phyloP scores from a whole-genome alignment of 2,113 vertebrate species.

The Scopus umbretta region DNA sequence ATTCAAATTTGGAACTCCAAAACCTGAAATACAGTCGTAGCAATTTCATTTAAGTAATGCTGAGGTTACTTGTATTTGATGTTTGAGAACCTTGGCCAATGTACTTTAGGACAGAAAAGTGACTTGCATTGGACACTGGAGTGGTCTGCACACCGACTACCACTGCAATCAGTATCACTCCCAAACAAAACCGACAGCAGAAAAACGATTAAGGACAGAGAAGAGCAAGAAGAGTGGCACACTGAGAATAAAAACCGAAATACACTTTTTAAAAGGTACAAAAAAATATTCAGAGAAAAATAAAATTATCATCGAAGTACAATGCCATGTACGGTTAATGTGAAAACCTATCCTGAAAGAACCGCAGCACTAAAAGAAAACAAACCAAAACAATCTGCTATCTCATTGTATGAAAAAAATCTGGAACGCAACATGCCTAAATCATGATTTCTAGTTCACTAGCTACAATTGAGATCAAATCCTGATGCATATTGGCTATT shows the following conservation, averaged over 20 bases:
- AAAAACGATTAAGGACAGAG: background rate
- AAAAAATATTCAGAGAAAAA: background rate
- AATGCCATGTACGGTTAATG: background rate
- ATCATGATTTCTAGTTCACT: background rate
- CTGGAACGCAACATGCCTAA: background rate
- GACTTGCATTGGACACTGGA: background rate
- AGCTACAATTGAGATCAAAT: background rate
- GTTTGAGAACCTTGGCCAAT: background rate
- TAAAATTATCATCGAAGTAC: background rate
- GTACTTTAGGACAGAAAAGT: background rate
- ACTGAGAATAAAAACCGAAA: background rate
- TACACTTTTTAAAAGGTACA: background rate
- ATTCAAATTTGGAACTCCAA: background rate
- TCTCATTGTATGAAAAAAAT: background rate
- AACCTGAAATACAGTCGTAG: background rate
- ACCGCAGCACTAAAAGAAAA: background rate
- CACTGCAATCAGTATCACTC: background rate
- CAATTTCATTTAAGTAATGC: background rate
- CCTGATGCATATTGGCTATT: background rate
- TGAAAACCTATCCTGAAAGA: background rate
- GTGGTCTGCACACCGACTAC: background rate
- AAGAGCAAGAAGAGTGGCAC: background rate
- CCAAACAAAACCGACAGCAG: background rate
- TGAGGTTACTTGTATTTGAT: background rate
- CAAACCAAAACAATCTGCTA: background rate